Evolutionary conservation across 2,797 vertebrate species (phyloP), one percentile per base, ranked within the genome.

Genomic region (Megaceryle alcyon): DNA sequence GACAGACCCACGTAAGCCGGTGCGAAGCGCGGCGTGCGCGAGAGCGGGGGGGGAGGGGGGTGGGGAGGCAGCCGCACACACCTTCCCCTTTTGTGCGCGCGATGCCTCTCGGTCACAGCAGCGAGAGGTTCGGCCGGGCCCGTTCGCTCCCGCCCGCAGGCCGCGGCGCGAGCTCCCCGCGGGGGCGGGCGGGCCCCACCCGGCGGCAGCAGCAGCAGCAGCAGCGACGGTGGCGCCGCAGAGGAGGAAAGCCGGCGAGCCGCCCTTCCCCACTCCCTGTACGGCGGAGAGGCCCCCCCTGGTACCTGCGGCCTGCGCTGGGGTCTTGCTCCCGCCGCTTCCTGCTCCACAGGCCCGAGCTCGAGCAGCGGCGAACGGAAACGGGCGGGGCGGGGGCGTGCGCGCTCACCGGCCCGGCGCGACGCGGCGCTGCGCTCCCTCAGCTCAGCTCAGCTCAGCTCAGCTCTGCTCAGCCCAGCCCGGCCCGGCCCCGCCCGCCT

Each of bases 291-390:
- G 19, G 14, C 15, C 31, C 20, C 60, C 23, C 21, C 21, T 80
- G 6, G 59, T 94, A 94, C 92, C 92, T 93, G 92, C 88, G 73
- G 83, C 88, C 92, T 90, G 79, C 35, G 61, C 46, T 48, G 46
- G 22, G 46, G 46, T 82, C 71, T 79, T 29, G 29, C 76, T 85
- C 68, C 90, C 66, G 82, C 90, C 88, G 88, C 92, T 90, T 94
- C 92, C 92, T 94, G 80, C 84, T 91, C 84, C 57, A 56, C 84
- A 84, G 88, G 92, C 92, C 92, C 88, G 22, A 73, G 82, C 87
- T 86, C 92, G 60, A 86, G 92, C 92, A n/a, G 84, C 88, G 82
- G 87, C 87, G 72, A 86, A 86, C 92, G 88, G 88, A 90, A 90
- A 87, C 88, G 86, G 86, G 86, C 77, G 86, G 88, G 86, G 91